Base-by-base conservation (phyloP, 2,888 invertebrate genomes). In the Fragum sueziense region DNA sequence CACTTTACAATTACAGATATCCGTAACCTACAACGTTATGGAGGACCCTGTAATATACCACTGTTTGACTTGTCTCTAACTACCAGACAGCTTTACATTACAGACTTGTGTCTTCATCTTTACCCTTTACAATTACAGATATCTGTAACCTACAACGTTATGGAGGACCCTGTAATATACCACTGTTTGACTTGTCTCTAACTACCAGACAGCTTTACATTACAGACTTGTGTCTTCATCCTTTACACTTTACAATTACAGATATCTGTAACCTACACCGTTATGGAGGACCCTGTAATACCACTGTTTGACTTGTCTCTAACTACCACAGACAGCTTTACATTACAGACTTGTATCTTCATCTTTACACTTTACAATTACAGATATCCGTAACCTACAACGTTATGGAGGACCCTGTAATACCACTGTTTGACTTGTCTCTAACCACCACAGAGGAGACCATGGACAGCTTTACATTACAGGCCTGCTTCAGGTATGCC, bases 321-420 rank as follows among this genome's bases (percentile, higher is more conserved):
- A 7, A 4, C 57, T 14, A 7, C 9, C 25, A 57, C 25, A 25
- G 6, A 52, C 22, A 11, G n/a, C 52, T 52, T n/a, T 11, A 61
- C 29, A 11, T 6, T 27, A n/a, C 27, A 14, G 17, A 27, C 25
- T 37, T 22, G 20, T n/a, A n/a, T n/a, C n/a, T n/a, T n/a, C n/a
- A n/a, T n/a, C n/a, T n/a, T n/a, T n/a, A n/a, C n/a, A n/a, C n/a
- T n/a, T 62, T 37, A 61, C 27, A 20, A 7, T 69, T 51, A 3
- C 61, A 78, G 78, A 74, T 78, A n/a, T 61, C 73, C 11, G 73
- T 74, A 9, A 69, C 34, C n/a, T 78, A 78, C 27, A 78, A 78
- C 34, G 78, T 74, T 0, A 70, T 70, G 78, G 69, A 41, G 31
- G 78, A 73, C 33, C 41, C 47, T 1, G 29, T 70, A 20, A 31